These are phyloP conservation scores for Romanogobio albipinnatus DNA, from an alignment of 2,113 vertebrate species.

Conservation along the genomic window DNA sequence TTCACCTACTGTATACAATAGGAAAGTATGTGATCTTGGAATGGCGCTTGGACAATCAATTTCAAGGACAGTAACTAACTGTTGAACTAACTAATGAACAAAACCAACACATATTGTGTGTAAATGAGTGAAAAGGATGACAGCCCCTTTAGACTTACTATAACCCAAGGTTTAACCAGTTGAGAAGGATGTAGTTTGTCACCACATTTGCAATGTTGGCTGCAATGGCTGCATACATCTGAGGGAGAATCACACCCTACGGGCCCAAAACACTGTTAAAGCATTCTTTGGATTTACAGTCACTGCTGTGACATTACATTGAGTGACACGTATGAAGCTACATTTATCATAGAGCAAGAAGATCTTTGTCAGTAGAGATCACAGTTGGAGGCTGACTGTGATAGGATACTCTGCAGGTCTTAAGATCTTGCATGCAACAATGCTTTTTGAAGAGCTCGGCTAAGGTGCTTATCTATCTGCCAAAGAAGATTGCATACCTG, in stretches of 20 bases:
- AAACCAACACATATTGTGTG: background rate
- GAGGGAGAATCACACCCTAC: slow-evolving; percentile 87
- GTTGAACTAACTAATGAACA: background rate
- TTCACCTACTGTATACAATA: too few relatives aligned
- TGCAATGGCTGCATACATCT: slow-evolving; percentile 78
- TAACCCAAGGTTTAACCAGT: slow-evolving; percentile 82
- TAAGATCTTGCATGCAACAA: background rate
- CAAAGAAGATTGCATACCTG: slow-evolving; percentile 75
- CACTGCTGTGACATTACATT: background rate
- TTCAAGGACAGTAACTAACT: background rate
- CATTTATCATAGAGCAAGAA: background rate
- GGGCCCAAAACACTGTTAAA: slow-evolving; percentile 42
- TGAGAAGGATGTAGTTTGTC: slow-evolving; percentile 83
- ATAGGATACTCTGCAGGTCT: background rate
- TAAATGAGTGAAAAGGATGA: background rate
- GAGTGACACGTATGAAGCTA: background rate
- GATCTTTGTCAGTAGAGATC: background rate
- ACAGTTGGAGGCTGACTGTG: background rate
- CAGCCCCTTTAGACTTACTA: slow-evolving; percentile 74
- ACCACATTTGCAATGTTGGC: slow-evolving; percentile 84
- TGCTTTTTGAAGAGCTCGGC: background rate
- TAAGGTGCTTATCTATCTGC: background rate
- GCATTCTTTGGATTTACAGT: background rate
- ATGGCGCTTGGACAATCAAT: background rate
- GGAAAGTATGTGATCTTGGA: too few relatives aligned